These are phyloP conservation scores for Zaprionus capensis DNA, from an alignment of 1,140 invertebrate genomes.

Conservation along the genomic window DNA sequence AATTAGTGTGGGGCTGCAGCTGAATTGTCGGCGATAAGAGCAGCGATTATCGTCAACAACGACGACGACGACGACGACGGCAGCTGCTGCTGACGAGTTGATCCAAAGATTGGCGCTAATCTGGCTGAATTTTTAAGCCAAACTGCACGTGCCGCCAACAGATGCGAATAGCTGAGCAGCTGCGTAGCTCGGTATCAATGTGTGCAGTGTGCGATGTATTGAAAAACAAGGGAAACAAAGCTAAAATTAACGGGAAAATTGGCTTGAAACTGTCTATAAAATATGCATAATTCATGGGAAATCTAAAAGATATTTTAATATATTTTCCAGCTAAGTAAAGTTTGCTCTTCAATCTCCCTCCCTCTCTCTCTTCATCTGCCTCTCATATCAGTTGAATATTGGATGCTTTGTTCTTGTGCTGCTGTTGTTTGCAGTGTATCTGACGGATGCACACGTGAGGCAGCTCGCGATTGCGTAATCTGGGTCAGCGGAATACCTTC, in stretches of 20 bases:
- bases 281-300: not conserved
- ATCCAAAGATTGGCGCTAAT: slow-evolving; percentile 19
- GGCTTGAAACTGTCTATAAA: not conserved
- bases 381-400: not conserved
- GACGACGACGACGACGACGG: too few relatives aligned
- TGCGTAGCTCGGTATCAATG: not conserved
- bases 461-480: slow-evolving; percentile 67
- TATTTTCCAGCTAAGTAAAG: not conserved
- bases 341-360: not conserved
- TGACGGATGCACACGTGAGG: slow-evolving; percentile 20
- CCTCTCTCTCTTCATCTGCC: not conserved
- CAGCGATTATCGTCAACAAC: slow-evolving; percentile 2
- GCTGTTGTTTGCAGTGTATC: not conserved
- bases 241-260: not conserved
- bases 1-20: slow-evolving; percentile 32
- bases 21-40: not conserved
- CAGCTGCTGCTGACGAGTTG: not conserved
- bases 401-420: not conserved
- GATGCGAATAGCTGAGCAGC: slow-evolving; percentile 15
- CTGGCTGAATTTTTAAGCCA: slow-evolving; percentile 8
- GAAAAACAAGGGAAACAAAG: not conserved
- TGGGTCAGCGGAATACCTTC: slow-evolving; percentile 73
- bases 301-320: not conserved
- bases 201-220: not conserved
- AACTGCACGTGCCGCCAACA: slow-evolving; percentile 25